Evolutionary conservation across 2,113 vertebrate genomes (phyloP).

Genomic region (Clarias macrocephalus): DNA sequence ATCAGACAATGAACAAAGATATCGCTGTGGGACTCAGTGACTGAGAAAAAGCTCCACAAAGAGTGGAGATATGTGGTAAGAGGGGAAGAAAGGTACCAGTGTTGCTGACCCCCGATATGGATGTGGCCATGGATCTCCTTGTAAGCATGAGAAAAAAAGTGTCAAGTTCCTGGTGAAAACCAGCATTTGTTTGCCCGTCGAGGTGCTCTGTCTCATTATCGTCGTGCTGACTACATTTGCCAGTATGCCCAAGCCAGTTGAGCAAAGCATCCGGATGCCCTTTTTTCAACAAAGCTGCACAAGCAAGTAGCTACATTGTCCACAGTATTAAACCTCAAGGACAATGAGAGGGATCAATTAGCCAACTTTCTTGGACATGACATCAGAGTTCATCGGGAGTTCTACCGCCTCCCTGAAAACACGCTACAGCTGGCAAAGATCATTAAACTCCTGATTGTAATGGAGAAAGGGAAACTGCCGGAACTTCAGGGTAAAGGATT

Average conservation of each 20-base stretch:
- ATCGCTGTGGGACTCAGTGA: constrained; percentile 25
- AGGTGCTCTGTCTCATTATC: background rate
- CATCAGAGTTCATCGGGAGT: constrained; percentile 23
- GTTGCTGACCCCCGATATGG: constrained; percentile 39
- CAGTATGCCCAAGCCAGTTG: constrained; percentile 18
- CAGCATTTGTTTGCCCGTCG: constrained; percentile 32
- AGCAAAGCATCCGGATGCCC: constrained; percentile 21
- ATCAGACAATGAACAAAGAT: constrained; percentile 32
- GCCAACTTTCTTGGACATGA: constrained; percentile 45
- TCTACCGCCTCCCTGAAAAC: constrained; percentile 32
- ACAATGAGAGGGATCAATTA: constrained; percentile 46
- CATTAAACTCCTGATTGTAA: too few species aligned
- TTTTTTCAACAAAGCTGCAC: constrained; percentile 30
- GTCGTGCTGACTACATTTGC: constrained; percentile 18
- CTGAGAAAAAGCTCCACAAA: constrained; percentile 38
- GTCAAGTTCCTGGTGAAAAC: constrained; percentile 23
- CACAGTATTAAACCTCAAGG: constrained; percentile 22
- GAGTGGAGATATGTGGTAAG: constrained; percentile 45
- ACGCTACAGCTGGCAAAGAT: background rate
- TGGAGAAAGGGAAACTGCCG: too few species aligned
- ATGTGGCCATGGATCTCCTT: constrained; percentile 27
- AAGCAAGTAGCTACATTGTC: constrained; percentile 45
- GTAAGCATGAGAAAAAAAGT: background rate
- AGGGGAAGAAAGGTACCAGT: constrained; percentile 37
- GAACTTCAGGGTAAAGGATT: too few species aligned